Evolutionary conservation across 2,113 vertebrate species (phyloP).

Genomic region (Bufo gargarizans): DNA sequence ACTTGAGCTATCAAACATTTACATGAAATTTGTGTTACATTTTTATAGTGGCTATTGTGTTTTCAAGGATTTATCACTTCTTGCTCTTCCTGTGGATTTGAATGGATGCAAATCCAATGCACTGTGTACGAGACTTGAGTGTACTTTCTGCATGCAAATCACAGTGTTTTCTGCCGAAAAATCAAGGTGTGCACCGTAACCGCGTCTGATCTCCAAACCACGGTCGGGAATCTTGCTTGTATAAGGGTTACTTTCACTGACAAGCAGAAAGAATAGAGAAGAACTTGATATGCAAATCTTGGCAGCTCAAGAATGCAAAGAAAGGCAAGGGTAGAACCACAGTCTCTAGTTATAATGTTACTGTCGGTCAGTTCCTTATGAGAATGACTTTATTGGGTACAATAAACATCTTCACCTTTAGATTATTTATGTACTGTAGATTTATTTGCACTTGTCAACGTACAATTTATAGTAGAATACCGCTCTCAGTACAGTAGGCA

Average conservation of each 20-base stretch:
- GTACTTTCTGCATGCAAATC: conserved; percentile 38
- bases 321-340: background rate
- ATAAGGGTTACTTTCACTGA: background rate
- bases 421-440: background rate
- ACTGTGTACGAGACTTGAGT: background rate
- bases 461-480: background rate
- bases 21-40: background rate
- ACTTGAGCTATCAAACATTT: background rate
- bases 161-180: background rate
- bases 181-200: background rate
- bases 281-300: conserved; percentile 20
- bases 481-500: background rate
- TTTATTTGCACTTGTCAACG: background rate
- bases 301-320: conserved; percentile 12
- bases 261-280: background rate
- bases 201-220: background rate
- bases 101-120: conserved; percentile 35
- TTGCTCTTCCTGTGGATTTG: background rate
- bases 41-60: background rate
- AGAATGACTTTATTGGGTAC: background rate
- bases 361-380: background rate
- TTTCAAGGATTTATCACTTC: background rate
- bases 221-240: background rate
- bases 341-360: background rate
- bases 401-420: background rate